Base-by-base conservation (phyloP, 2,888 invertebrate species). In the Cheilosia impressa region DNA sequence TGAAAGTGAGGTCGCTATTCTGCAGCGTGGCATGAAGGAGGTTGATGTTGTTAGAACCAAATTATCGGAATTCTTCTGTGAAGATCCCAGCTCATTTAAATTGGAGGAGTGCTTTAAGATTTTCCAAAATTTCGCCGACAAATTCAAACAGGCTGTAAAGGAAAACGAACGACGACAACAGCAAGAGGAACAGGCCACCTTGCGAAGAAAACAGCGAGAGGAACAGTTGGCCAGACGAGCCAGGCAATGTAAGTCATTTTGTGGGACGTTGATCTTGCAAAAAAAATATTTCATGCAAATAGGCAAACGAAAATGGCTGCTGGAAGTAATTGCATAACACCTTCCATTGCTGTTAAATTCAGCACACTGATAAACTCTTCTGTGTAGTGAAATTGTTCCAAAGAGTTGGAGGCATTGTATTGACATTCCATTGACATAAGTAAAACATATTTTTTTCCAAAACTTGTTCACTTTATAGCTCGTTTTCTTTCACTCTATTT, bases 21-120 rank as follows among this genome's bases (percentile, higher is more conserved):
- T 97, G 50, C 96, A 97, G 90, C 94, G 95, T 71, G 96, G 96
- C 88, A 95, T 98, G 94, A 95, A 95, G 77, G 96, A 97, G 89
- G 95, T 98, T 22, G 97, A 98, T 88, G 94, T 94, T 19, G 94
- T 97, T 79, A 94, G 98, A 38, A 94, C 94, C 87, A 96, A 97
- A 85, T 93, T 99, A 47, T 95, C 98, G 0, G 96, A 97, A 66
- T 98, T 98, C 93, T 98, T 99, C 93, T 99, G 98, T 92, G 99
- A 99, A 92, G 98, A 98, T 90, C 94, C 95, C 0, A 95, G 94
- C 66, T 94, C 96, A 0, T 99, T 99, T 91, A 98, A 98, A 91
- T 93, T 99, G 50, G 98, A 99, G 91, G 98, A 99, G 91, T 98
- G 98, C 90, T 97, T 98, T 90, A 96, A 96, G 92, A 96, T 97